Evolutionary conservation across 2,888 invertebrate genomes (phyloP).

Genomic region (Drosophila recens): DNA sequence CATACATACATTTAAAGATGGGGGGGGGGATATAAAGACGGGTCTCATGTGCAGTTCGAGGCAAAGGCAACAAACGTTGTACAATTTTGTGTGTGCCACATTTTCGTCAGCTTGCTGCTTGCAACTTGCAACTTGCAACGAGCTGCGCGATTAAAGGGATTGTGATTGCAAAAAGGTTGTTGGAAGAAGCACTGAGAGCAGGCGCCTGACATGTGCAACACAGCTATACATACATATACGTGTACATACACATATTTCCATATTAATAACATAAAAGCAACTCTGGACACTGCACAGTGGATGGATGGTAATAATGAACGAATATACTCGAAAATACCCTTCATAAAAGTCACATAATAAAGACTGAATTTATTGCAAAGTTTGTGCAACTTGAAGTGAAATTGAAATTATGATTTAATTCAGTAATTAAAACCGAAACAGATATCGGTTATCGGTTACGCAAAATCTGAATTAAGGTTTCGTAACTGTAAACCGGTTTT

Average conservation of each 20-base stretch:
- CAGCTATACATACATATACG: not conserved
- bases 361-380: not conserved
- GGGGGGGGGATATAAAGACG: conserved; percentile 8
- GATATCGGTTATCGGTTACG: too few relatives aligned
- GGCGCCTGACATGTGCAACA: not conserved
- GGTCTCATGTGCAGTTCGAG: conserved; percentile 31
- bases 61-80: conserved; percentile 35
- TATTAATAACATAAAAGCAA: conserved; percentile 36
- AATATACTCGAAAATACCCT: not conserved
- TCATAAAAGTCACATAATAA: not conserved
- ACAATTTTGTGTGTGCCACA: conserved; percentile 46
- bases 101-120: conserved; percentile 26
- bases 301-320: not conserved
- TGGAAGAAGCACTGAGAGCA: not conserved
- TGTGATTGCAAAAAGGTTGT: not conserved
- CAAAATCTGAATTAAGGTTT: too few relatives aligned
- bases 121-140: not conserved
- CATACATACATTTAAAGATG: conserved; percentile 1
- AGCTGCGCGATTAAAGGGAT: conserved; percentile 17
- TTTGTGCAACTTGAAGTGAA: not conserved
- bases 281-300: not conserved
- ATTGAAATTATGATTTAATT: too few relatives aligned
- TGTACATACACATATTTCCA: conserved; percentile 9
- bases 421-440: too few relatives aligned
- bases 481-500: too few relatives aligned